Base-by-base conservation (phyloP, 1,140 invertebrate species). In the Psix sp. region DNA sequence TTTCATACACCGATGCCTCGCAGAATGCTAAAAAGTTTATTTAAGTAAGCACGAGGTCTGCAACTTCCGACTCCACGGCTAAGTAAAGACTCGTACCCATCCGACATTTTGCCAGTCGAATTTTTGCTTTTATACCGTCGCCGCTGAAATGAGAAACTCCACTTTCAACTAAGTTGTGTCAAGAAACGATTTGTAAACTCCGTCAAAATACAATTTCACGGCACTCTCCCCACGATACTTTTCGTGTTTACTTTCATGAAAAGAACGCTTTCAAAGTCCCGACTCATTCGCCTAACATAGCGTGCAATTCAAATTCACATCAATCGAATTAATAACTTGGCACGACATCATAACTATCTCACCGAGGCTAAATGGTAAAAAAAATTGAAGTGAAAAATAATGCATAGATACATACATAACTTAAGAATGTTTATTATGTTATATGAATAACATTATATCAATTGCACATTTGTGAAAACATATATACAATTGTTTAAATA, bases 1-100 rank as follows among this genome's bases (percentile, higher is more conserved):
- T 84, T 84, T 84, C 82, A 83, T 82, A 77, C 79, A 46, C 81
- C 72, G 74, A 83, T 83, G 80, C 82, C 80, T 85, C 63, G 71
- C 67, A 68, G 71, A 85, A 80, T 77, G 76, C 75, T 67, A 67
- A 62, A 65, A 85, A 85, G 77, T 84, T 84, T 78, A 73, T 79
- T 77, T 73, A 77, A 84, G 57, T n/a, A n/a, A n/a, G n/a, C n/a
- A n/a, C n/a, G n/a, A n/a, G 46, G 33, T 39, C 56, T 43, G 35
- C 21, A 57, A 52, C 36, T 54, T 48, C 40, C 38, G 14, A 24
- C 42, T 36, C 52, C 14, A 7, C 15, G 31, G 26, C 35, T 51
- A 65, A 74, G 59, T 57, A 65, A 77, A 77, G 65, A 70, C 48
- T 35, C 43, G 52, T 59, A 73, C 74, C 59, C 52, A 70, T 68